Evolutionary conservation across 2,113 vertebrate genomes (phyloP).

Genomic region (Panurus biarmicus): DNA sequence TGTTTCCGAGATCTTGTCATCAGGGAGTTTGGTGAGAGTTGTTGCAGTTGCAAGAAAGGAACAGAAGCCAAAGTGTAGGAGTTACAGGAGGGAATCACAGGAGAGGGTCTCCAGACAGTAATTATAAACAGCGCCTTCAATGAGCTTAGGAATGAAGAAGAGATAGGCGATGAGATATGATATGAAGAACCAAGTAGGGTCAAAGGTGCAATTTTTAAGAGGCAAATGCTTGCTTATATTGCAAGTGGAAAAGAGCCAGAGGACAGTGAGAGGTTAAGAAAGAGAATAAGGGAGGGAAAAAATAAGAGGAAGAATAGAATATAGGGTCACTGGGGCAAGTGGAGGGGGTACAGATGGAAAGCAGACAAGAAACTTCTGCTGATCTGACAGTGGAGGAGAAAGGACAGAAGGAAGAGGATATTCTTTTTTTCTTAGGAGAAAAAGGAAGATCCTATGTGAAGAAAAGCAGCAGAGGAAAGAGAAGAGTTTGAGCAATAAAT

Average conservation of each 20-base stretch:
- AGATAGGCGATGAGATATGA: slow-evolving; percentile 43
- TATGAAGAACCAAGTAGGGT: slow-evolving; percentile 20
- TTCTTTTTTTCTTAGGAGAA: not conserved
- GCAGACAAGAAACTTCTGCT: slow-evolving; percentile 36
- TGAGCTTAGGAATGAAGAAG: slow-evolving; percentile 30
- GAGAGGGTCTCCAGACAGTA: slow-evolving; percentile 33
- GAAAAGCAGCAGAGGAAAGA: not conserved
- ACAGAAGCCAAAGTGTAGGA: slow-evolving; percentile 52
- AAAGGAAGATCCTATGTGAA: not conserved
- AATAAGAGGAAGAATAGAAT: slow-evolving; percentile 11
- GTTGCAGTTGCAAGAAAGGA: slow-evolving; percentile 24
- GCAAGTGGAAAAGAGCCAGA: slow-evolving; percentile 33
- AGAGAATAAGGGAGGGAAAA: not conserved
- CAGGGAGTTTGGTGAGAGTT: slow-evolving; percentile 41
- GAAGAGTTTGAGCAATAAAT: not conserved
- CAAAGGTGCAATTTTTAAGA: slow-evolving; percentile 38
- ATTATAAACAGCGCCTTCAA: slow-evolving; percentile 51
- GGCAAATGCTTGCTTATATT: slow-evolving; percentile 16
- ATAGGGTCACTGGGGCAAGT: slow-evolving; percentile 16
- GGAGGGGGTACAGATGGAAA: slow-evolving; percentile 12
- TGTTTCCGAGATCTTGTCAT: slow-evolving; percentile 45
- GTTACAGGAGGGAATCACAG: slow-evolving; percentile 17
- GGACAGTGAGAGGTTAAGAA: slow-evolving; percentile 19
- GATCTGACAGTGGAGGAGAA: not conserved
- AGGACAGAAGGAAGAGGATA: not conserved